Conservation (phyloP, 2,113 vertebrate genomes). For the Jacana jacana region DNA sequence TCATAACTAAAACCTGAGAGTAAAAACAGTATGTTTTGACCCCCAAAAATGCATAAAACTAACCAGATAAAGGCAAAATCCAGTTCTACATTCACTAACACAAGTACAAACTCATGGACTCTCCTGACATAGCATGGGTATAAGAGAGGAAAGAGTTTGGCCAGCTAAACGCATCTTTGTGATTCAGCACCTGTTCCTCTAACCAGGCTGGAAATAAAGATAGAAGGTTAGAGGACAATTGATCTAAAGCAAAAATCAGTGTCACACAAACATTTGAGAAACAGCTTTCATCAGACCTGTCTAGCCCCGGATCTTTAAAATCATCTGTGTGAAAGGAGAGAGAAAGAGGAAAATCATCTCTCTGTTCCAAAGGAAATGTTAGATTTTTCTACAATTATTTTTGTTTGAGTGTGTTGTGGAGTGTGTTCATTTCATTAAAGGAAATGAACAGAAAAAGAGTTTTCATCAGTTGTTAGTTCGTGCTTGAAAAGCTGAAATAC, state of each 20-base stretch:
- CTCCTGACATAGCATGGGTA: not conserved
- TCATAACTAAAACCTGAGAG: not conserved
- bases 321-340: not conserved
- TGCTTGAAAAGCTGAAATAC: slow-evolving; percentile 30
- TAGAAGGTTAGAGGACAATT: not conserved
- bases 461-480: slow-evolving; percentile 18
- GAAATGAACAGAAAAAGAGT: slow-evolving; percentile 29
- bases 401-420: slow-evolving; percentile 22
- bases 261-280: slow-evolving; percentile 9
- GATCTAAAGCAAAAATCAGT: not conserved
- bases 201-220: not conserved
- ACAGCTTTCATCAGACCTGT: not conserved
- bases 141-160: not conserved
- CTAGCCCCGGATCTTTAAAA: slow-evolving; percentile 2
- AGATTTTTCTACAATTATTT: slow-evolving; percentile 32
- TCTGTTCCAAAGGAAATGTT: slow-evolving; percentile 15
- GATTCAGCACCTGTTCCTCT: not conserved
- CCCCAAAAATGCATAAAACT: not conserved
- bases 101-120: not conserved
- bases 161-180: not conserved
- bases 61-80: not conserved
- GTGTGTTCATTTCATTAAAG: slow-evolving; percentile 28
- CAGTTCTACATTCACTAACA: not conserved
- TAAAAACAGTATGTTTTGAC: not conserved
- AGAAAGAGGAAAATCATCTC: slow-evolving; percentile 26